phyloP scores from a whole-genome alignment of 2,888 invertebrate species.

The Cantharis rustica region DNA sequence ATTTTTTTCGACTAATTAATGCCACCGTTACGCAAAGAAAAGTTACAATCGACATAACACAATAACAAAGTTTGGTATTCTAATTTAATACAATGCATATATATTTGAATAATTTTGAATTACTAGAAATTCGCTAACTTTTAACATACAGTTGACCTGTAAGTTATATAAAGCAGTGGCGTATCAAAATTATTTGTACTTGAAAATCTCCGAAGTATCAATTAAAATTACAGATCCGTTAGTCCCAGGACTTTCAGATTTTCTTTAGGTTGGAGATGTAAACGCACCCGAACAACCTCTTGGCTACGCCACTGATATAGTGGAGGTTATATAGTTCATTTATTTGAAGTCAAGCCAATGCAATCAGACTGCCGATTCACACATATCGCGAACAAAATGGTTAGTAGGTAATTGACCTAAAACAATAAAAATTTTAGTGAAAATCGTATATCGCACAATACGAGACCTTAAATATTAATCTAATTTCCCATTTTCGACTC shows the following conservation, averaged over 20 bases:
- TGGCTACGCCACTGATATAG: too few relatives aligned
- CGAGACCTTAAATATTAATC: background rate
- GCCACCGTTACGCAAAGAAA: background rate
- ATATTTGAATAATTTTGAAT: background rate
- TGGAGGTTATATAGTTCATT: background rate
- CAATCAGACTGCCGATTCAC: background rate
- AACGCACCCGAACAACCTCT: too few relatives aligned
- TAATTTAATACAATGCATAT: background rate
- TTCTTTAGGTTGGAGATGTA: too few relatives aligned
- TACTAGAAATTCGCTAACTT: too few relatives aligned
- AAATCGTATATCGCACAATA: background rate
- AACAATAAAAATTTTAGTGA: background rate
- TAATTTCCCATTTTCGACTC: background rate
- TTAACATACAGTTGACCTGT: too few relatives aligned
- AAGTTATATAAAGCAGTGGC: too few relatives aligned
- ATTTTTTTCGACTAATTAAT: background rate
- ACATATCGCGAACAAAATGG: background rate
- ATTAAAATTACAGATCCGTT: too few relatives aligned
- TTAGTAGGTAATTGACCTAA: background rate
- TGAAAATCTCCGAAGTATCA: too few relatives aligned
- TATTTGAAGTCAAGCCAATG: background rate
- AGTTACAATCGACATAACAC: background rate
- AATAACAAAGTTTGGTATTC: background rate
- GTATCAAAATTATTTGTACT: too few relatives aligned
- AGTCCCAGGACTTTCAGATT: too few relatives aligned